Percentiles rank a stretch among this genome's conserved stretches.
These are phyloP conservation scores for Diglossa cyanea DNA, from an alignment of 2,797 vertebrate species.

Conservation along the genomic window DNA sequence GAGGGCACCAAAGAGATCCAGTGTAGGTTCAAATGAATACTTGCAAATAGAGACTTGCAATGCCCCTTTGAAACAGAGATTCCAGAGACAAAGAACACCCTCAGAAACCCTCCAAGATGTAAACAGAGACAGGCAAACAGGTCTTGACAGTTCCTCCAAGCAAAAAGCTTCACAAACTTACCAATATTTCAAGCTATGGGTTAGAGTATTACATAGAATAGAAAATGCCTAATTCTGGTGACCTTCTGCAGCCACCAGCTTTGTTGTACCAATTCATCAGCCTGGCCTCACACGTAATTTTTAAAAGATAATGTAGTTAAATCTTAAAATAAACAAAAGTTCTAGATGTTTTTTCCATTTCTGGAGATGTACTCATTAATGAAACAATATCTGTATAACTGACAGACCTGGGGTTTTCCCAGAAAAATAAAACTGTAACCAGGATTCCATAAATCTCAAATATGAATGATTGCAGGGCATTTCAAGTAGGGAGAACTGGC, in stretches of 20 bases:
- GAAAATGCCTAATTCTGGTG: neutral
- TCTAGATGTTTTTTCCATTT: neutral
- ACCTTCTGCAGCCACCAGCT: neutral
- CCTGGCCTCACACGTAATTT: neutral
- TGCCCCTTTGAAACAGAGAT: neutral
- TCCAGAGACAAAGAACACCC: neutral
- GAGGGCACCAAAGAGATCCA: neutral
- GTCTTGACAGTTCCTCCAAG: neutral
- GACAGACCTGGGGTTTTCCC: neutral
- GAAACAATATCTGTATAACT: neutral
- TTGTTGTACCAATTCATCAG: neutral
- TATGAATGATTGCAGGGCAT: neutral
- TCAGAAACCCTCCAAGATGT: neutral
- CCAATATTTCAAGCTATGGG: neutral
- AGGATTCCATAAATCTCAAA: neutral
- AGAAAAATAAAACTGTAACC: neutral
- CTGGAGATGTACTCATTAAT: neutral
- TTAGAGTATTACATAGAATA: fast-evolving
- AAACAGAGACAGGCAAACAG: neutral
- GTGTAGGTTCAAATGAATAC: neutral
- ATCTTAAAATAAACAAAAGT: neutral
- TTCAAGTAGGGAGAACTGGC: neutral
- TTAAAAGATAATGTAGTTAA: neutral
- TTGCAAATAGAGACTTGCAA: neutral
- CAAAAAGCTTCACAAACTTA: neutral